Base-by-base conservation (phyloP, 2,113 vertebrate genomes). In the Lonchura striata region DNA sequence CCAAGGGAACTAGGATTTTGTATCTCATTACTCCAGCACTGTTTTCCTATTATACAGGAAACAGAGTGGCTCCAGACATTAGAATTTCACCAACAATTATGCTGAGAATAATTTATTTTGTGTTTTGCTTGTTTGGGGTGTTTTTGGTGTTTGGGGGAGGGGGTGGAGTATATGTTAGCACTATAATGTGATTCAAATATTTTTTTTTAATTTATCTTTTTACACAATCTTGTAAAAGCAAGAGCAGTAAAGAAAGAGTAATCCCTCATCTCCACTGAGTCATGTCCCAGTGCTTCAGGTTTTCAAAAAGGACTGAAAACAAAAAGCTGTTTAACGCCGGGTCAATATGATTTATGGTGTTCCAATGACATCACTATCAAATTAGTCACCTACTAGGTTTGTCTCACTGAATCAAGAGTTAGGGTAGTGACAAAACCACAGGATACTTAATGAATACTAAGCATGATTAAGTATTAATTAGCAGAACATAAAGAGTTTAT, bases 261-360 rank as follows among this genome's bases (percentile, higher is more conserved):
- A 82, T 82, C 42, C 64, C 50, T 81, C n/a, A 52, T 78, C 50
- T 96, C 69, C 44, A n/a, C 18, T 80, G 82, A 86, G 41, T 70
- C 70, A 56, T 21, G 46, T 50, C 31, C 35, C 79, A 69, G 14
- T 60, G 15, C 2, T 50, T 74, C 74, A 69, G 35, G 13, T 77
- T 90, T 82, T 83, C 47, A 53, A 80, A 85, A n/a, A 27, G 12
- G 7, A 92, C 39, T 78, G 54, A 86, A 42, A 83, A n/a, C 15
- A 56, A 86, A 86, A 56, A 39, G 5, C 6, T 23, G 9, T 11
- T 44, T 91, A 93, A 74, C 31, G 65, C 12, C 41, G 54, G 18
- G 9, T 22, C 85, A 90, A 39, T 72, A 72, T 80, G 75, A 96
- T 97, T 86, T 86, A 76, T 81, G 46, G 25, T 30, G 9, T 65